phyloP scores from a whole-genome alignment of 2,113 vertebrate species.

The Periophthalmus modestus region DNA sequence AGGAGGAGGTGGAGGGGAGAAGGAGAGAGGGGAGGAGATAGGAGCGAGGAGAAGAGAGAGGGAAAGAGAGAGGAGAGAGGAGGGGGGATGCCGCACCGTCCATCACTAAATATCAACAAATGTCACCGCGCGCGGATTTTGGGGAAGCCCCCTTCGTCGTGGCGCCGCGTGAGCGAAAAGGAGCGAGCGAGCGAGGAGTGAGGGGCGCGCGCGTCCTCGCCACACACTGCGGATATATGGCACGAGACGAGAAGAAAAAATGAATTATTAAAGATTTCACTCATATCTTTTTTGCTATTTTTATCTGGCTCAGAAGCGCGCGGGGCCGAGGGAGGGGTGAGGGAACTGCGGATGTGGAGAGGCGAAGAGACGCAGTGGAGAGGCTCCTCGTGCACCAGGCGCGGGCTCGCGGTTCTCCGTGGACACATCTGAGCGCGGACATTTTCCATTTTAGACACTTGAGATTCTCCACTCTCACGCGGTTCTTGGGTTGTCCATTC shows the following conservation, averaged over 20 bases:
- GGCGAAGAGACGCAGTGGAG: constrained; percentile 70
- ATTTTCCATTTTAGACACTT: background rate
- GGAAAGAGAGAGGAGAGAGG: background rate
- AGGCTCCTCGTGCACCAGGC: background rate
- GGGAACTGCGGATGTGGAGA: constrained; percentile 69
- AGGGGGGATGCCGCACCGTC: constrained; percentile 70
- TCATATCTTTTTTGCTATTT: constrained; percentile 66
- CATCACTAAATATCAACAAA: constrained; percentile 77
- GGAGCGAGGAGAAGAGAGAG: background rate
- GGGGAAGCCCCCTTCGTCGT: constrained; percentile 73
- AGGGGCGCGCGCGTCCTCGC: constrained; percentile 43
- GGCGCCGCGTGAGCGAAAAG: constrained; percentile 38
- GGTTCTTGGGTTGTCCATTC: background rate
- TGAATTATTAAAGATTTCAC: constrained; percentile 73
- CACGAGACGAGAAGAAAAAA: constrained; percentile 55
- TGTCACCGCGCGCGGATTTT: constrained; percentile 69
- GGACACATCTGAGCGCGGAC: background rate
- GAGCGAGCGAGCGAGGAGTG: background rate
- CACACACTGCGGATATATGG: constrained; percentile 73
- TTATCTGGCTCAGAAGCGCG: constrained; percentile 35
- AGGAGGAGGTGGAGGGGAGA: background rate
- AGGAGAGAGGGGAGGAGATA: constrained; percentile 2
- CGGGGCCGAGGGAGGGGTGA: constrained; percentile 27
- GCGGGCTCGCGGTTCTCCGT: background rate
- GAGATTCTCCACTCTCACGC: background rate